Evolutionary conservation across 2,797 vertebrate genomes (phyloP), one percentile per base, ranked within the genome.

Genomic region (Labroides dimidiatus): DNA sequence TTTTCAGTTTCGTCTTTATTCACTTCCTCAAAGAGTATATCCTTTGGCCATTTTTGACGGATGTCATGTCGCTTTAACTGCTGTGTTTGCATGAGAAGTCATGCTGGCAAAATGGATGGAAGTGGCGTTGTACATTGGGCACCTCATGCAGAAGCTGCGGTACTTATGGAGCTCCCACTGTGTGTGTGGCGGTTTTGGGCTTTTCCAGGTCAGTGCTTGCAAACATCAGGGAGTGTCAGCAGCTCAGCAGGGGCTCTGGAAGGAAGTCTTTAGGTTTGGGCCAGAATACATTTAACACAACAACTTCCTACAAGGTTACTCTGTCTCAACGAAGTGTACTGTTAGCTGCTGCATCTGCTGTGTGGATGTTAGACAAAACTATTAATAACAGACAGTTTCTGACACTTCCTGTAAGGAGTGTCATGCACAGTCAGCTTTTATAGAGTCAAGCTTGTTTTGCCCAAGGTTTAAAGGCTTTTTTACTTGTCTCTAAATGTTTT

Each of bases 201-300:
- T 60, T 87, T 92, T 91, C 74, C 82, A 87, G 89, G 88, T 90
- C 88, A 91, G 58, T 57, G 81, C 73, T 54, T 76, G 66, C 70
- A 24, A 66, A 75, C 75, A 69, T 88, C 72, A 64, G 53, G 58
- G 45, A 62, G 43, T 64, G 72, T 85, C 82, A 81, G 65, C 64
- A 41, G 58, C 84, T 72, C 75, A 71, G 68, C 69, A 64, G 81
- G 84, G 81, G 76, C 65, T 78, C 72, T 72, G 72, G 61, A 81
- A 64, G 71, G 74, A 71, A 71, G 57, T 77, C 50, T 69, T 77
- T 72, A 66, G 77, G 36, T 47, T 47, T 23, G 27, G 33, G 50
- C 58, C 64, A 64, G 58, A 81, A 43, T 65, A 66, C 75, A 82
- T 81, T 80, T 69, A 80, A 68, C 64, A 76, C 58, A 39, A 66